These are phyloP conservation scores for Ploceus nigricollis DNA, from an alignment of 2,113 vertebrate genomes.

Conservation along the genomic window DNA sequence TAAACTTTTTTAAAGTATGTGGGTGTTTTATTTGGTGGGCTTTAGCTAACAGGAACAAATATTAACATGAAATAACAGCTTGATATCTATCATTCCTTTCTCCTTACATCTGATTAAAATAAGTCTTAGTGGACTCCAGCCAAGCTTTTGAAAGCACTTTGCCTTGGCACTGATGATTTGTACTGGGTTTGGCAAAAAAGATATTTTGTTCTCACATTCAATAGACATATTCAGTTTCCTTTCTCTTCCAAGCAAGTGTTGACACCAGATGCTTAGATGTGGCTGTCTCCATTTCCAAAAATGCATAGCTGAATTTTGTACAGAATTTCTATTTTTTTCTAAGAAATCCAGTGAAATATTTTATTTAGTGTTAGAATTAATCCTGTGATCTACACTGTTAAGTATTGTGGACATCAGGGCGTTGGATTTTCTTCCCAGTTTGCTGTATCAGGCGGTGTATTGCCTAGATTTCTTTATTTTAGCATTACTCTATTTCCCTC, in stretches of 20 bases:
- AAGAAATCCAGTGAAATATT: not conserved
- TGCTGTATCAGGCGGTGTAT: not conserved
- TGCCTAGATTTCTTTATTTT: not conserved
- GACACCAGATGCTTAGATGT: not conserved
- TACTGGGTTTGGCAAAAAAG: not conserved
- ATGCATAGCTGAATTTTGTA: not conserved
- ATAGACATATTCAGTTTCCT: not conserved
- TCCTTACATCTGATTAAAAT: not conserved
- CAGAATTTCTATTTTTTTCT: not conserved
- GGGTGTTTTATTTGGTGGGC: not conserved
- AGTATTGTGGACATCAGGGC: not conserved
- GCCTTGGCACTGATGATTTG: not conserved
- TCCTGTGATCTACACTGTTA: not conserved
- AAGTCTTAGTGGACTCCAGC: not conserved
- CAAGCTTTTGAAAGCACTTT: not conserved
- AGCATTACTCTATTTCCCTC: not conserved
- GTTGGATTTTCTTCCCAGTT: not conserved
- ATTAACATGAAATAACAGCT: not conserved
- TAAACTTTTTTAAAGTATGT: not conserved
- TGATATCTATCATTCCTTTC: not conserved
- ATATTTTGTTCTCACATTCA: not conserved
- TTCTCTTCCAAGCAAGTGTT: not conserved
- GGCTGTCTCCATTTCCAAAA: not conserved
- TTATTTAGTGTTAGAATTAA: not conserved
- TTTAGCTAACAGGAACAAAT: not conserved